Conservation (phyloP, 2,888 invertebrate species). For the Venusia cambrica region DNA sequence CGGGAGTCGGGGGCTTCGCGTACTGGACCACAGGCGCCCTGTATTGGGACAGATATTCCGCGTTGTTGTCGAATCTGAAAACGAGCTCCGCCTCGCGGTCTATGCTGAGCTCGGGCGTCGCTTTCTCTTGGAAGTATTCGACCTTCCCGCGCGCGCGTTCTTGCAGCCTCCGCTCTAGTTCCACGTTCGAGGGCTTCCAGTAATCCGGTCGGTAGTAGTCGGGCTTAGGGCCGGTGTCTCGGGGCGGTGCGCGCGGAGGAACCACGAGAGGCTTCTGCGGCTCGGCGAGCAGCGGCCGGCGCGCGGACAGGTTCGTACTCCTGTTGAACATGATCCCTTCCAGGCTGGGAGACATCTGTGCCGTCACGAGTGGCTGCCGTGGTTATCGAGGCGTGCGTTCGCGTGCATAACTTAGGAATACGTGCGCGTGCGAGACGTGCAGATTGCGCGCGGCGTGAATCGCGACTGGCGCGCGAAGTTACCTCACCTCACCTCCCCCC, state of each 20-base stretch:
- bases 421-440: conserved; percentile 34
- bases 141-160: conserved; percentile 73
- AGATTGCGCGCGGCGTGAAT: conserved; percentile 37
- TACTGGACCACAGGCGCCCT: conserved; percentile 68
- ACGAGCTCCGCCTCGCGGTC: conserved; percentile 73
- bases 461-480: conserved; percentile 48
- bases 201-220: conserved; percentile 63
- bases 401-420: conserved; percentile 68
- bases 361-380: conserved; percentile 59
- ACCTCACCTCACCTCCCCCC: conserved; percentile 49
- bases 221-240: conserved; percentile 62
- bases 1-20: conserved; percentile 68
- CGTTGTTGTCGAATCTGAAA: conserved; percentile 72
- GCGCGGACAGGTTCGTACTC: conserved; percentile 72
- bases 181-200: conserved; percentile 75
- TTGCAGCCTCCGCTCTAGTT: conserved; percentile 69
- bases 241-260: conserved; percentile 70
- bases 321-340: conserved; percentile 78
- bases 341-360: conserved; percentile 76
- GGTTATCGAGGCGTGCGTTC: conserved; percentile 60
- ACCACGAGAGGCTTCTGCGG: conserved; percentile 70
- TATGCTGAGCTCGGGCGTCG: conserved; percentile 67
- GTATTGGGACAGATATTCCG: conserved; percentile 69
- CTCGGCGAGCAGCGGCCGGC: conserved; percentile 74
- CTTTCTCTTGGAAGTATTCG: conserved; percentile 74